A percentile compares a stretch with the other conserved stretches of the same genome.
Conservation (phyloP, 1,140 invertebrate species). For the Neodiprion pinetum region DNA sequence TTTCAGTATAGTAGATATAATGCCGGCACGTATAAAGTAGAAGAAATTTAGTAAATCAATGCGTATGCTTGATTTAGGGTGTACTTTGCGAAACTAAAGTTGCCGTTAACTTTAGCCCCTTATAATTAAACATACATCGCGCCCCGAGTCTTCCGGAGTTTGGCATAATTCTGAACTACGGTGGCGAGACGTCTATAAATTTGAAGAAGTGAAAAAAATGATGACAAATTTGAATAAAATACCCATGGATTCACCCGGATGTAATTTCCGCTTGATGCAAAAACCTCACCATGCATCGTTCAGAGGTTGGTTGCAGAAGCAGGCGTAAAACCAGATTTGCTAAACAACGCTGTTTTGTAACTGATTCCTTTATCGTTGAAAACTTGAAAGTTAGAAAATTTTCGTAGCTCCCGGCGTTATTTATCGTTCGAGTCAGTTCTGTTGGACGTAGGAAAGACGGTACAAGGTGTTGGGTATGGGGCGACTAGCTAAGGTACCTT, state of each 20-base stretch:
- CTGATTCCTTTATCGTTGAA: background rate
- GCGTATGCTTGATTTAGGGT: no score
- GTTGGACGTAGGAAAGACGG: background rate
- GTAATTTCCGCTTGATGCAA: no score
- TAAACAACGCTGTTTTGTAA: background rate
- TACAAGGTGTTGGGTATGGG: background rate
- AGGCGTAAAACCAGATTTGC: background rate
- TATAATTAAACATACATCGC: no score
- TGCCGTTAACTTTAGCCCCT: no score
- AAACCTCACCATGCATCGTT: background rate
- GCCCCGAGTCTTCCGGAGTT: no score
- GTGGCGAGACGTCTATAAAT: no score
- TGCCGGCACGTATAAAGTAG: no score
- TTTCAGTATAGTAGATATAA: no score
- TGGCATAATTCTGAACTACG: no score
- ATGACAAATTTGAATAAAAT: background rate
- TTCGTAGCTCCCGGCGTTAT: background rate
- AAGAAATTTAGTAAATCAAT: no score
- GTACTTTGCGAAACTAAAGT: no score
- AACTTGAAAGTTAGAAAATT: background rate
- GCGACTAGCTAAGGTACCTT: background rate
- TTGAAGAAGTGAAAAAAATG: background rate
- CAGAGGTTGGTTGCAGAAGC: background rate
- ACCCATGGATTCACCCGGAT: background rate
- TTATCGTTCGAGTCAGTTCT: background rate